Evolutionary conservation across 2,888 invertebrate species (phyloP), one percentile per base, ranked within the genome.

Genomic region (Icerya purchasi): DNA sequence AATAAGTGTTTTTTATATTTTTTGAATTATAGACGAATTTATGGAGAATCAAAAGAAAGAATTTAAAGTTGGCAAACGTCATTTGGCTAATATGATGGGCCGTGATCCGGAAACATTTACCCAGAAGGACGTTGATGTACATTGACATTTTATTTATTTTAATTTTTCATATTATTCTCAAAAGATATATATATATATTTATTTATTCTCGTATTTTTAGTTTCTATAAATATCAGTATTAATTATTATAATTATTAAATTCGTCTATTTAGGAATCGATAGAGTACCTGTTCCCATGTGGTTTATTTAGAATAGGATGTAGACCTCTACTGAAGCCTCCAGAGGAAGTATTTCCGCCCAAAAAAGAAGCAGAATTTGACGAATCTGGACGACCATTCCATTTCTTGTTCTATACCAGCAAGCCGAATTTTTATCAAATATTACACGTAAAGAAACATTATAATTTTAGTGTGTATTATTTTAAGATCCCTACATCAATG

Each of bases 31-130:
- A 68, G 81, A 90, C 68, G 78, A 81, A 63, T 89, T 92, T 68
- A 86, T 94, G 79, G 78, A 81, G 67, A 78, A 79, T 63, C 83
- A 91, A 72, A 76, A 77, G 56, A 71, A 78, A 14, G 88, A 93
- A 68, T 98, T 81, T 71, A 83, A 88, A 70, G 82, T 92, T 68
- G 98, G 98, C 19, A 90, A 86, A 71, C 77, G 94, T 36, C 94
- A 98, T 75, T 78, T 98, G 63, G 97, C 98, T 0, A 96, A 94
- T 71, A 98, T 98, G 82, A 98, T 98, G 97, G 96, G 96, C 0
- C 83, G 84, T 71, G 86, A 96, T 75, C 83, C 86, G 0, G 86
- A 91, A 68, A 81, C 78, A 1, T 89, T 97, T 69, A 85, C 86
- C 0, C 88, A 94, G 69, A 78, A 81, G 59, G 88, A 93, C 70